Evolutionary conservation across 2,888 invertebrate genomes (phyloP), one percentile per base, ranked within the genome.

Genomic region (Orchestes rusci): DNA sequence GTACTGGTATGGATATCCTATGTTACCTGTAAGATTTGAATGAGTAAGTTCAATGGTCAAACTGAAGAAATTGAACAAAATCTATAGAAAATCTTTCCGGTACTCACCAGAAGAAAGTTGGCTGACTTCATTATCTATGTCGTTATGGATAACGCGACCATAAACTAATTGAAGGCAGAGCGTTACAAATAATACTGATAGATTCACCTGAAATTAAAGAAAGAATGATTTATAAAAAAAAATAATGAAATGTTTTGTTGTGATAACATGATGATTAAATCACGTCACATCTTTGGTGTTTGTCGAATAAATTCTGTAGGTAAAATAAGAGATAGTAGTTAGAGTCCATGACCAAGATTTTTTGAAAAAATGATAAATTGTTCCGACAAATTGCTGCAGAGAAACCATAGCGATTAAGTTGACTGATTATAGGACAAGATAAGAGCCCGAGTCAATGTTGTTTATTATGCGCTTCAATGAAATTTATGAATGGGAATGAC

Each of bases 141-240:
- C 20, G 12, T 36, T 37, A 10, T 7, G 7, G 23, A 23, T 23
- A 29, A 63, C 62, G 48, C 62, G 51, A 51, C 59, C 55, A 16
- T 52, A 53, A 37, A 53, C 55, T 29, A 54, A 23, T 35, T 56
- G 54, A 33, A 60, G 54, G 45, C 56, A 51, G 36, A 60, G 53
- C 34, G 55, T 53, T 34, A 59, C 46, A 39, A 65, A 44, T 61
- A 65, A 63, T 62, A 63, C 61, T 62, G 63, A 58, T 57, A 61
- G 46, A 55, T 61, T 57, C 58, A 63, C 63, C 65, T 64, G 60
- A 1, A 64, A 63, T 23, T 43, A 45, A 50, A 47, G 8, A 13
- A 30, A 30, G 7, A 30, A n/a, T 4, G 13, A 30, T 30, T 30
- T 30, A n/a, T 8, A 7, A 13, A 30, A 7, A 30, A 30, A 30